These are phyloP conservation scores for Diplolepis rosae DNA, from an alignment of 2,888 invertebrate species.

Conservation along the genomic window DNA sequence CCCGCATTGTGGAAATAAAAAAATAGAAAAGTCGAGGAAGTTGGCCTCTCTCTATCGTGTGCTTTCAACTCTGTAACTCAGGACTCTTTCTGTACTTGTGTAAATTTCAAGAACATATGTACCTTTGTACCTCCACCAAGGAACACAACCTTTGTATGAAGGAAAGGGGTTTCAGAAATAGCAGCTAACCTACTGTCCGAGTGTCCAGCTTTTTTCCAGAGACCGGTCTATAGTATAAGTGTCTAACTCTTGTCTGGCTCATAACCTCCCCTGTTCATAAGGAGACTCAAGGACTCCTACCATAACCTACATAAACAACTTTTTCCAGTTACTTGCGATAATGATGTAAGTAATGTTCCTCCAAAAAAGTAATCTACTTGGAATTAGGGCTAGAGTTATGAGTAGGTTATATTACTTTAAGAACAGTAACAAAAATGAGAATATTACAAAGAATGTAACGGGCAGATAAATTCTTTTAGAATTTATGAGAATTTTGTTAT, in stretches of 20 bases:
- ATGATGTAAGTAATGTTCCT: background rate
- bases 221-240: constrained; percentile 67
- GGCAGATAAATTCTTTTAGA: no score
- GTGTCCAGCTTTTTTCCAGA: constrained; percentile 54
- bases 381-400: no score
- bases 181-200: constrained; percentile 49
- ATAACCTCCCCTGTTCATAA: background rate
- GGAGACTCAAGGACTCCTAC: background rate
- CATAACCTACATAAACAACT: no score
- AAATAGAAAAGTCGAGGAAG: constrained; percentile 50
- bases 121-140: background rate
- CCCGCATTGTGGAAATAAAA: constrained; percentile 59
- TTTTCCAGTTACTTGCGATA: background rate
- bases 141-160: background rate
- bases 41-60: constrained; percentile 50
- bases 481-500: no score
- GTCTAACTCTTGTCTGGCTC: constrained; percentile 66
- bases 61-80: constrained; percentile 36
- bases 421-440: no score
- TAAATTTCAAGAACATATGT: constrained; percentile 23
- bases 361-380: background rate
- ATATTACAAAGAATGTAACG: no score
- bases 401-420: no score
- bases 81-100: constrained; percentile 14
- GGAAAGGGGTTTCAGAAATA: constrained; percentile 32